Conservation (phyloP, 2,113 vertebrate species). For the Tichodroma muraria region DNA sequence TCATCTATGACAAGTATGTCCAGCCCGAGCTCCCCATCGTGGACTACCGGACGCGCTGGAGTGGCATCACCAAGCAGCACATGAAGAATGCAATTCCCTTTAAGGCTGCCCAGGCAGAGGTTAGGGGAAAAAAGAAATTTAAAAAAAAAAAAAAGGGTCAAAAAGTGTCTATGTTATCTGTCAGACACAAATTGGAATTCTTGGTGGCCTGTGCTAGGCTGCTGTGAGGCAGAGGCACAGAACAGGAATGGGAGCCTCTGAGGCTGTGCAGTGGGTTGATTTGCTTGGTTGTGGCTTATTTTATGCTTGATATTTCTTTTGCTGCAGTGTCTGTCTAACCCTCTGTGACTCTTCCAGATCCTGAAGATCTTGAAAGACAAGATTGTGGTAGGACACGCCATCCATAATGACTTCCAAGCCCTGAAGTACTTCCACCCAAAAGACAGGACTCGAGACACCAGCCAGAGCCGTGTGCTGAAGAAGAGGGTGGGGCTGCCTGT, state of each 20-base stretch:
- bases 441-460: constrained; percentile 85
- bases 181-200: background rate
- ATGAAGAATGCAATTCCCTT: constrained; percentile 80
- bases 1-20: constrained; percentile 89
- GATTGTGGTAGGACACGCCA: constrained; percentile 86
- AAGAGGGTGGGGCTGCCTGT: constrained; percentile 54
- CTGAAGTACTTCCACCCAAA: constrained; percentile 77
- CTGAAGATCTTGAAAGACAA: constrained; percentile 83
- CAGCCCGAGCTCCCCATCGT: constrained; percentile 76
- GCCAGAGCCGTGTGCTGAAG: constrained; percentile 65
- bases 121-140: background rate
- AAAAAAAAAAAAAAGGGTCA: too few species aligned
- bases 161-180: fast-evolving
- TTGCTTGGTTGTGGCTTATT: background rate
- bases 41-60: constrained; percentile 92
- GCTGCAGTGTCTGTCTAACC: background rate
- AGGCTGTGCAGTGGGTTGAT: background rate
- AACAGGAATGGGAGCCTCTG: background rate
- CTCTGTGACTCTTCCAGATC: constrained; percentile 70
- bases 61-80: constrained; percentile 81
- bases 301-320: background rate
- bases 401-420: constrained; percentile 86
- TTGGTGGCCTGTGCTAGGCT: background rate
- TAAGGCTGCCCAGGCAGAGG: constrained; percentile 78
- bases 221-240: background rate